phyloP scores from a whole-genome alignment of 1,140 invertebrate genomes.

The Carcinoscorpius rotundicauda region DNA sequence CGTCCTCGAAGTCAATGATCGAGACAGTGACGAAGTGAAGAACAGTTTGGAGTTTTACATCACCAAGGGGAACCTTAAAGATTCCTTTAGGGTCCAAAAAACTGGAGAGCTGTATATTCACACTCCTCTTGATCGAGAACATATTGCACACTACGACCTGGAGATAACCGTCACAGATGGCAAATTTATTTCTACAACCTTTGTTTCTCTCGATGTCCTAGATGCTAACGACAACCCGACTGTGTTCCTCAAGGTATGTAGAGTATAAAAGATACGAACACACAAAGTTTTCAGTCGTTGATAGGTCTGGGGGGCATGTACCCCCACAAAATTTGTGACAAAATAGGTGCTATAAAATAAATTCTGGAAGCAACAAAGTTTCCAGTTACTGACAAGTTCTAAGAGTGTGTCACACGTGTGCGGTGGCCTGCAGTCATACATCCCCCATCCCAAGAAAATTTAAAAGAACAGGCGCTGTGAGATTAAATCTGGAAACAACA shows the following conservation, averaged over 20 bases:
- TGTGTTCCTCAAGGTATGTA: constrained; percentile 15
- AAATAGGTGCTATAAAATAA: too few species aligned
- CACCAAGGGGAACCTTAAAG: constrained; percentile 26
- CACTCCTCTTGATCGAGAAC: constrained; percentile 32
- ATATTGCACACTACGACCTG: constrained; percentile 47
- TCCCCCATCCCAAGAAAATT: too few species aligned
- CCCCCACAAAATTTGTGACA: too few species aligned
- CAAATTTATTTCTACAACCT: constrained; percentile 57
- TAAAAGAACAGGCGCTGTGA: too few species aligned
- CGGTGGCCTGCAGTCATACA: too few species aligned
- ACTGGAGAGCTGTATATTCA: constrained; percentile 34
- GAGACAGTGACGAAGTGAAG: constrained; percentile 17
- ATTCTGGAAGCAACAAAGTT: too few species aligned
- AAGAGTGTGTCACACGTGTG: constrained; percentile 15
- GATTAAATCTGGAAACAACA: too few species aligned
- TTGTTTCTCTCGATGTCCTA: constrained; percentile 54
- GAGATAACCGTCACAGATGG: constrained; percentile 70
- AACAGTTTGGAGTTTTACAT: constrained; percentile 18
- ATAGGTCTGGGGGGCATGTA: too few species aligned
- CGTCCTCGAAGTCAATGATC: constrained; percentile 37
- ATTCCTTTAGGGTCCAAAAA: constrained; percentile 27
- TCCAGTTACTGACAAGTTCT: too few species aligned
- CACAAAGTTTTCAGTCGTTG: too few species aligned
- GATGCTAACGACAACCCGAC: constrained; percentile 84
- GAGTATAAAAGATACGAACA: too few species aligned